These are phyloP conservation scores for Periplaneta americana DNA, from an alignment of 1,140 invertebrate genomes.

Conservation along the genomic window DNA sequence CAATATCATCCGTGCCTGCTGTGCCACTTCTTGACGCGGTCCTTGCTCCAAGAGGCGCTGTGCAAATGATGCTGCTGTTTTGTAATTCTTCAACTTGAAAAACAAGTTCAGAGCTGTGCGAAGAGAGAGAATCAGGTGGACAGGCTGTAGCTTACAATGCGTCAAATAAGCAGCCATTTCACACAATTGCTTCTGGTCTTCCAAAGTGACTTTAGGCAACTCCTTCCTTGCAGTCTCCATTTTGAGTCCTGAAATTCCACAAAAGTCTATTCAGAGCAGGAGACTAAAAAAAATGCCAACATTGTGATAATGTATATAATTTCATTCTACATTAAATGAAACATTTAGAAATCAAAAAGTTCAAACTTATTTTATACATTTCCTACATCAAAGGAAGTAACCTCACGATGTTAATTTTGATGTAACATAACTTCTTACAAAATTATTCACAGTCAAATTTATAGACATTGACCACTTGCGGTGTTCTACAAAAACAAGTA, in stretches of 20 bases:
- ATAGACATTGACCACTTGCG: no score
- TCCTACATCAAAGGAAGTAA: no score
- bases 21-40: slow-evolving; percentile 88
- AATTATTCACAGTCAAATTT: no score
- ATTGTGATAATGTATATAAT: no score
- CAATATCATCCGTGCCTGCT: slow-evolving; percentile 91
- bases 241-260: slow-evolving; percentile 54
- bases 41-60: slow-evolving; percentile 89
- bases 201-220: slow-evolving; percentile 76
- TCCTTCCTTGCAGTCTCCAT: slow-evolving; percentile 93
- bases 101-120: slow-evolving; percentile 96
- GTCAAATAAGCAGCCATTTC: slow-evolving; percentile 99
- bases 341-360: no score
- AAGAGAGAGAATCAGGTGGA: slow-evolving; percentile 94
- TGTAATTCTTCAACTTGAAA: slow-evolving; percentile 96
- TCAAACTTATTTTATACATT: no score
- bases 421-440: no score
- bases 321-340: no score
- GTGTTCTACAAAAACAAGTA: no score
- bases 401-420: no score
- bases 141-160: slow-evolving; percentile 91
- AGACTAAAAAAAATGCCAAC: not conserved
- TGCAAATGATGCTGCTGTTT: slow-evolving; percentile 92
- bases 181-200: slow-evolving; percentile 87
- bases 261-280: slow-evolving; percentile 1